Conservation (phyloP, 1,140 invertebrate species). For the Drosophila subobscura region DNA sequence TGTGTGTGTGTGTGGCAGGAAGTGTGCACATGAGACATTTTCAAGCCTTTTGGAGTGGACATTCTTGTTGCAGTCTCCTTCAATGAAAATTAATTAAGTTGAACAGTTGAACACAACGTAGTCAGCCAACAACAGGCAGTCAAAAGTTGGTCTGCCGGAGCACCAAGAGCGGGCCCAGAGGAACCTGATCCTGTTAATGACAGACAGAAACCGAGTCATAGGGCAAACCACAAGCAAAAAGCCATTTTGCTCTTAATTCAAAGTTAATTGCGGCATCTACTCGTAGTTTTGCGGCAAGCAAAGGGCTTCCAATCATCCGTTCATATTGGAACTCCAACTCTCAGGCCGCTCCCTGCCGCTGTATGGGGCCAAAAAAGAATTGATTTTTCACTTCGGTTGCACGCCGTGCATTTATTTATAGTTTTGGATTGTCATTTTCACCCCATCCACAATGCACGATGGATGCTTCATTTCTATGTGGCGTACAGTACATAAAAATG, state of each 20-base stretch:
- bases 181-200: conserved; percentile 34
- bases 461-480: conserved; percentile 29
- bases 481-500: conserved; percentile 48
- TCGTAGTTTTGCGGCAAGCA: conserved; percentile 23
- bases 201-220: conserved; percentile 19
- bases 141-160: neutral
- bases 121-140: neutral
- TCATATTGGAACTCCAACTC: neutral
- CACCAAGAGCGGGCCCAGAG: conserved; percentile 2
- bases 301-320: conserved; percentile 14
- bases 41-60: conserved; percentile 18
- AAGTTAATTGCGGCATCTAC: conserved; percentile 51
- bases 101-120: conserved; percentile 46
- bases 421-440: conserved; percentile 36
- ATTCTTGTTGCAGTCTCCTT: conserved; percentile 43
- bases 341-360: conserved; percentile 21
- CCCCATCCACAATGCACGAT: conserved; percentile 1
- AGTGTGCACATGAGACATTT: conserved; percentile 6
- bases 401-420: conserved; percentile 59
- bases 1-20: conserved; percentile 22
- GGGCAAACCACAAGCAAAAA: conserved; percentile 14
- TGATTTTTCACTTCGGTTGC: conserved; percentile 58
- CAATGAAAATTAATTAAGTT: conserved; percentile 58
- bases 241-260: conserved; percentile 40
- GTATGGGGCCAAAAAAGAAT: conserved; percentile 73